Evolutionary conservation across 2,113 vertebrate genomes (phyloP).

Genomic region (Brachypteracias leptosomus): DNA sequence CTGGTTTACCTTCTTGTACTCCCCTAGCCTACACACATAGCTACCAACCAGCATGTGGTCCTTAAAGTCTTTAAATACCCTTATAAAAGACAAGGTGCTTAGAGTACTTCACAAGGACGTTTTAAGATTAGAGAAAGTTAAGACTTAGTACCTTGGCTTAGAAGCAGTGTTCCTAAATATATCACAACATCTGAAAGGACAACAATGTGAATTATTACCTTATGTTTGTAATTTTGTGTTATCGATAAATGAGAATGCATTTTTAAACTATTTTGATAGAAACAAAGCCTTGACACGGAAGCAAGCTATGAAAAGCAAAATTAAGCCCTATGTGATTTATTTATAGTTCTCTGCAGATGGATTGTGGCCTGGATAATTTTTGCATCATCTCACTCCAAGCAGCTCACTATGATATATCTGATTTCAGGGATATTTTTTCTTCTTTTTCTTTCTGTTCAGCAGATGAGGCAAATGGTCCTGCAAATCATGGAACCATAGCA

Average conservation of each 20-base stretch:
- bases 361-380: not conserved
- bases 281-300: not conserved
- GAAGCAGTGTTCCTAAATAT: not conserved
- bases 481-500: not conserved
- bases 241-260: not conserved
- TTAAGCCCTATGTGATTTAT: not conserved
- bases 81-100: not conserved
- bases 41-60: not conserved
- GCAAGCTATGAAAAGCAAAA: not conserved
- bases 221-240: not conserved
- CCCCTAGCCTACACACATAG: accelerated
- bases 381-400: not conserved
- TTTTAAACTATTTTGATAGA: not conserved
- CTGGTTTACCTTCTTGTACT: not conserved
- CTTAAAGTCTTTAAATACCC: not conserved
- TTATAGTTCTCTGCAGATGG: not conserved
- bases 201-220: not conserved
- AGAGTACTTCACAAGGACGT: not conserved
- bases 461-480: slow-evolving; percentile 46
- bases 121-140: not conserved
- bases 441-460: not conserved
- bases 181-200: not conserved
- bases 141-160: not conserved
- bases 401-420: not conserved
- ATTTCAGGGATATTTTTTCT: not conserved